Evolutionary conservation across 2,113 vertebrate species (phyloP).

Genomic region (Pedionomus torquatus): DNA sequence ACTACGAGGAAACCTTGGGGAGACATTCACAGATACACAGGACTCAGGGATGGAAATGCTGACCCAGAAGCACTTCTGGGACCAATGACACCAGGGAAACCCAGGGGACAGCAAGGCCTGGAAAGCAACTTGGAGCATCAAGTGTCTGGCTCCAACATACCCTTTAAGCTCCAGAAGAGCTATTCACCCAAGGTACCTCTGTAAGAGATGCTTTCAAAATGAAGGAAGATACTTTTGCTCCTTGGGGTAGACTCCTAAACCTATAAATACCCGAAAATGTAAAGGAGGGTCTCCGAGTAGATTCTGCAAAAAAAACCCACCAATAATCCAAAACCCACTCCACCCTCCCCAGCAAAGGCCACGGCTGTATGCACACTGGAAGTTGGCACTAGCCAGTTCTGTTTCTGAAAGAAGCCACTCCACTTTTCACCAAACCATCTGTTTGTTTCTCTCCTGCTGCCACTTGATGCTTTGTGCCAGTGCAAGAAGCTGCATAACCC

Average conservation of each 20-base stretch:
- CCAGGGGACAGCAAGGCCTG: rapidly evolving
- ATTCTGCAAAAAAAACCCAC: too few relatives aligned
- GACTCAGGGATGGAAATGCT: rapidly evolving
- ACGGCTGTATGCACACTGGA: neutral
- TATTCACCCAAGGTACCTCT: neutral
- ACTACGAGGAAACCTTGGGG: neutral
- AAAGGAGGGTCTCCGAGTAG: neutral
- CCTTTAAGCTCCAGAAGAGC: neutral
- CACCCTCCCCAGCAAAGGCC: neutral
- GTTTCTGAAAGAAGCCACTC: neutral
- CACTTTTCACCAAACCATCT: constrained; percentile 11
- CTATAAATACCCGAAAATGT: neutral
- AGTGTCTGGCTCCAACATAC: neutral
- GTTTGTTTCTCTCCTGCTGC: neutral
- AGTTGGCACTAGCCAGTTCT: neutral
- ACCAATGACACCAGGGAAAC: neutral
- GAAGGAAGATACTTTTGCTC: neutral
- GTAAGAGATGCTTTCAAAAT: neutral
- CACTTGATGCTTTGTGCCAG: neutral
- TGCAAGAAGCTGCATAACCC: neutral
- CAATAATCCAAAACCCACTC: neutral
- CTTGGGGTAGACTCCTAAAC: neutral
- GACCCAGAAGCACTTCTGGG: neutral
- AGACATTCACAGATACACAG: neutral
- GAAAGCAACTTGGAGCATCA: neutral